Percentiles rank a stretch among this genome's conserved stretches.
These are phyloP conservation scores for Chloroceryle amazona DNA, from an alignment of 2,797 vertebrate species.

Conservation along the genomic window DNA sequence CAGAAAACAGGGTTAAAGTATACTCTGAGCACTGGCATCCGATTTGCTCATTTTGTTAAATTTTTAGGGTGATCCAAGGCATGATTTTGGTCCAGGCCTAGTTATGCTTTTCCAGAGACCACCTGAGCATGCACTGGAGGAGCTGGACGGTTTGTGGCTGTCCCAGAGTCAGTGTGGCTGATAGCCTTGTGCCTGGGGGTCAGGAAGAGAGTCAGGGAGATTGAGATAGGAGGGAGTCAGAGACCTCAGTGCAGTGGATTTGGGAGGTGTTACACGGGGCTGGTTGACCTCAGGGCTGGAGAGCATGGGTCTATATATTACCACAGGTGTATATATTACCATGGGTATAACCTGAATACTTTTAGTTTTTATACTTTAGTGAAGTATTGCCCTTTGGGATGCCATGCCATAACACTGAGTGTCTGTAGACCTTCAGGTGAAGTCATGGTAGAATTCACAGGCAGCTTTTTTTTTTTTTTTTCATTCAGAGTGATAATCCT, in stretches of 20 bases:
- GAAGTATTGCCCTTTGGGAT: background rate
- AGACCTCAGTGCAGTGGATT: fast-evolving
- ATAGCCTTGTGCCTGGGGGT: background rate
- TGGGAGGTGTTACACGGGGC: fast-evolving
- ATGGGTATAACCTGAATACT: background rate
- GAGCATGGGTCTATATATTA: background rate
- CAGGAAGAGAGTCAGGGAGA: fast-evolving
- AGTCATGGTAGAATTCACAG: background rate
- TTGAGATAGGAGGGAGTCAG: background rate
- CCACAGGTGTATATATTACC: background rate
- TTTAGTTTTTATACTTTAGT: background rate
- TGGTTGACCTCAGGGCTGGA: too few species aligned
- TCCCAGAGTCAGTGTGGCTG: fast-evolving
- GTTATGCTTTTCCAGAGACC: background rate
- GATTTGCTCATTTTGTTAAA: background rate
- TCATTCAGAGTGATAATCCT: background rate
- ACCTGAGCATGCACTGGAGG: fast-evolving
- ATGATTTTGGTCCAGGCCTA: background rate
- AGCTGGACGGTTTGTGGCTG: background rate
- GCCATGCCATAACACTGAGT: fast-evolving
- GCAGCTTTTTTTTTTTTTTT: background rate
- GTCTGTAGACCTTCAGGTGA: background rate
- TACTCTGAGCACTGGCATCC: background rate
- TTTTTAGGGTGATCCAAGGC: background rate
- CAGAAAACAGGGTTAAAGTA: background rate